Base-by-base conservation (phyloP, 2,888 invertebrate species). In the Andricus curvator region DNA sequence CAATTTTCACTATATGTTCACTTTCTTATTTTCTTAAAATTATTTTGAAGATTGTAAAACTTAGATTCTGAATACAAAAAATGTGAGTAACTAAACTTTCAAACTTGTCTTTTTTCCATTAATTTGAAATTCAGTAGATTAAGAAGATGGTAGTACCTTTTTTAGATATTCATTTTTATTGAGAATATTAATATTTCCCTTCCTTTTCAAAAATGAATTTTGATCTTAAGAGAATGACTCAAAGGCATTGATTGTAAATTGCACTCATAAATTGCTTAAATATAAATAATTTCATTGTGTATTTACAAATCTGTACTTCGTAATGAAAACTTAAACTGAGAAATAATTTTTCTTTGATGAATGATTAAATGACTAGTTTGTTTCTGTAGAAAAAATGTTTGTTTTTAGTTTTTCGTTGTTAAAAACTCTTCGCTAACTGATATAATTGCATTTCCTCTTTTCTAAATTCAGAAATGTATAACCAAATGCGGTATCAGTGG, bases 391-490 rank as follows among this genome's bases (percentile, higher is more conserved):
- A 48, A 22, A 9, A 48, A 25, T 48, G 17, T 17, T 17, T 48
- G 15, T 44, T 68, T 29, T 68, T 29, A 44, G 4, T 51, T 70
- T 51, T n/a, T 70, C 15, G 4, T 22, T 51, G 20, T 51, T 70
- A 11, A 70, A 70, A 68, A 68, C 3, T 48, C 17, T 41, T n/a
- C 22, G 48, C 29, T 20, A 70, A 70, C 33, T 51, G 51, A 51
- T 70, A 51, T 29, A 51, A 20, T 70, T 51, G 17, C 29, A 33
- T 70, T 70, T 70, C 70, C 51, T 48, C 48, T 51, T 70, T 70
- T 51, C 70, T 48, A 70, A 70, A 70, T 70, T 70, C 51, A 70
- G 70, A 70, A 51, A 70, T 29, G 51, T 70, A 25, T 70, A 70
- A 48, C 25, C 70, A 70, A 70, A 51, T 70, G 70, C 70, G 48